A percentile compares a stretch with the other conserved stretches of the same genome.
phyloP scores from a whole-genome alignment of 2,888 invertebrate species.

The Onchidella celtica region DNA sequence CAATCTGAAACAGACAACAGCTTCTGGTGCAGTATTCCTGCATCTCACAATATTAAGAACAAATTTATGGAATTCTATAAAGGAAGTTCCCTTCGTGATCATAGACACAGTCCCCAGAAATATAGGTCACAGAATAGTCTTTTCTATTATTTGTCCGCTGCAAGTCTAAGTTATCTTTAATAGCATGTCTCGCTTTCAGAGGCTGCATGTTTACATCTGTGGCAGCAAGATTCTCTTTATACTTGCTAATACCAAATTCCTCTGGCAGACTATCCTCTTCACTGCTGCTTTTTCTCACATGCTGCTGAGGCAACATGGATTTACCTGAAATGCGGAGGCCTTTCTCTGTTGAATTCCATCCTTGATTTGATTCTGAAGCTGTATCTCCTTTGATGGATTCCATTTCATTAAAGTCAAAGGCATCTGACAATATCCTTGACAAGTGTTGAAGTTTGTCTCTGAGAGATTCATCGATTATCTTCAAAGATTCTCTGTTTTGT shows the following conservation, averaged over 20 bases:
- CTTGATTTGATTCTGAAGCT: too few relatives aligned
- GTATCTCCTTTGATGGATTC: background rate
- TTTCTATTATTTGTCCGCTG: background rate
- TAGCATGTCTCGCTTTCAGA: background rate
- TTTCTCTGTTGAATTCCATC: too few relatives aligned
- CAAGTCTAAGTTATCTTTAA: background rate
- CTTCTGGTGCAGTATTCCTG: too few relatives aligned
- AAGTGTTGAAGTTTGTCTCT: too few relatives aligned
- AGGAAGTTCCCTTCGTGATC: slow-evolving; percentile 39
- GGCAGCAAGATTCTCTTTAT: slow-evolving; percentile 1
- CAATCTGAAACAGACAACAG: too few relatives aligned
- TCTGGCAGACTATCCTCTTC: background rate
- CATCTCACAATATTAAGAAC: too few relatives aligned
- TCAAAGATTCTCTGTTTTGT: background rate
- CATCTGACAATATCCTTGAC: background rate
- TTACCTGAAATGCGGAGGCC: too few relatives aligned
- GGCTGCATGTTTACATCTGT: background rate
- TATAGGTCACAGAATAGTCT: background rate
- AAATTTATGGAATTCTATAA: slow-evolving; percentile 40
- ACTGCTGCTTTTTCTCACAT: too few relatives aligned
- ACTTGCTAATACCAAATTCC: background rate
- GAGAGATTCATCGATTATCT: too few relatives aligned
- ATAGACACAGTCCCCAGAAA: slow-evolving; percentile 40
- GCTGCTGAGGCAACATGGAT: too few relatives aligned
- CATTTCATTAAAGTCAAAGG: background rate